phyloP scores from a whole-genome alignment of 2,113 vertebrate genomes.

The Pelmatolapia mariae region DNA sequence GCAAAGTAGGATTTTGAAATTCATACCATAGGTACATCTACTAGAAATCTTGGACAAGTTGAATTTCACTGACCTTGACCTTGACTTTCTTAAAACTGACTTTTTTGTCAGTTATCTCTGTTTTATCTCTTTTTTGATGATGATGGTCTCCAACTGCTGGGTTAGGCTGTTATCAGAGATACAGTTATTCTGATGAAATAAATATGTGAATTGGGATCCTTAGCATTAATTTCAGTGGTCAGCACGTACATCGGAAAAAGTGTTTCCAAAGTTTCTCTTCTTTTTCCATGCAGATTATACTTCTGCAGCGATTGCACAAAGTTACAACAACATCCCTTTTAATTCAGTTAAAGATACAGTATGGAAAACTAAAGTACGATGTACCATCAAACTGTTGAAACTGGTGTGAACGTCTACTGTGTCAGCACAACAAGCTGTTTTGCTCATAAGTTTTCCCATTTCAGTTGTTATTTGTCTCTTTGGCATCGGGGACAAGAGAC shows the following conservation, averaged over 20 bases:
- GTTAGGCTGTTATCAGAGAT: neutral
- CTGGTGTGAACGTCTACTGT: neutral
- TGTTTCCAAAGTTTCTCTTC: neutral
- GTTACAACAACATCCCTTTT: neutral
- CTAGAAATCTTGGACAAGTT: neutral
- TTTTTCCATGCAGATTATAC: neutral
- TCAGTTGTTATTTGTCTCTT: neutral
- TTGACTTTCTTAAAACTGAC: neutral
- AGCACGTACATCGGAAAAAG: neutral
- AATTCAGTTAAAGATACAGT: neutral
- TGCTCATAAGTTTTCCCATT: neutral
- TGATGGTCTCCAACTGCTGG: neutral
- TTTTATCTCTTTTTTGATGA: neutral
- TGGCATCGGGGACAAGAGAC: neutral
- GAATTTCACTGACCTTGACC: neutral
- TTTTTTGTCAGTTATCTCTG: neutral
- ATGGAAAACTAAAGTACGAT: neutral
- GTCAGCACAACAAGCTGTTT: neutral
- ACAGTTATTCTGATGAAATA: neutral
- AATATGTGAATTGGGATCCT: neutral
- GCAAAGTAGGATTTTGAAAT: neutral
- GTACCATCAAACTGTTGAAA: neutral
- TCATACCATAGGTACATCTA: neutral
- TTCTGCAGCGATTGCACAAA: neutral
- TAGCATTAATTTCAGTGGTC: neutral